Evolutionary conservation across 2,113 vertebrate genomes (phyloP), one percentile per base, ranked within the genome.

Genomic region (Neopipo cinnamomea): DNA sequence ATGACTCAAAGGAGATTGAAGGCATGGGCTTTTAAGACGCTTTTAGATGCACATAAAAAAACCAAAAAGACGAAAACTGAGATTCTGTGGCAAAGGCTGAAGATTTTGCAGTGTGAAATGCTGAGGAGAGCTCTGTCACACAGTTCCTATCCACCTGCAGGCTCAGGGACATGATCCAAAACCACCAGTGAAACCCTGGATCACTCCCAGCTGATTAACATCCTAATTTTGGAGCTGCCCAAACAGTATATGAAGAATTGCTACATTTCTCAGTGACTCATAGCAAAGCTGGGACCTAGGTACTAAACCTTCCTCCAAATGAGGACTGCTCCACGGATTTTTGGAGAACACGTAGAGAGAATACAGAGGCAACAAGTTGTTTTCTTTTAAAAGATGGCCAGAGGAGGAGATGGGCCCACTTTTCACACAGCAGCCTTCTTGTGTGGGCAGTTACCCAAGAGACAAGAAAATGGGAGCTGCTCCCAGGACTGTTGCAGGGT

Each of bases 1-100:
- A 91, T 89, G 80, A 87, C 44, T 92, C 77, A 82, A 84, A 88
- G 35, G 46, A 93, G 63, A 71, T 63, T 71, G 81, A 90, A 88
- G 16, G 21, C 61, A 39, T 68, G 66, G 39, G 39, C 33, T 96
- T 96, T 92, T 47, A 80, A 61, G 50, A 63, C 1, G 33, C 18
- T 90, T 83, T 73, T 75, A 80, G 42, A 77, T 15, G 59, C 5
- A 21, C 16, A 46, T n/a, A 42, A 42, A 42, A 42, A 42, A 84
- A 30, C 33, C 23, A 75, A 17, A 53, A 77, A 53, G 13, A 52
- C 58, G 50, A 76, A 93, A 55, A 6, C 31, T 49, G 66, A 31
- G 53, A 20, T 74, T 65, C 21, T 37, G 33, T 63, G n/a, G 28
- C 49, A 85, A 72, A 89, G 44, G 49, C 49, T 87, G 74, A 62